Percentiles rank a stretch among this genome's conserved stretches.
phyloP scores from a whole-genome alignment of 2,888 invertebrate genomes.

The Malthinus flaveolus region DNA sequence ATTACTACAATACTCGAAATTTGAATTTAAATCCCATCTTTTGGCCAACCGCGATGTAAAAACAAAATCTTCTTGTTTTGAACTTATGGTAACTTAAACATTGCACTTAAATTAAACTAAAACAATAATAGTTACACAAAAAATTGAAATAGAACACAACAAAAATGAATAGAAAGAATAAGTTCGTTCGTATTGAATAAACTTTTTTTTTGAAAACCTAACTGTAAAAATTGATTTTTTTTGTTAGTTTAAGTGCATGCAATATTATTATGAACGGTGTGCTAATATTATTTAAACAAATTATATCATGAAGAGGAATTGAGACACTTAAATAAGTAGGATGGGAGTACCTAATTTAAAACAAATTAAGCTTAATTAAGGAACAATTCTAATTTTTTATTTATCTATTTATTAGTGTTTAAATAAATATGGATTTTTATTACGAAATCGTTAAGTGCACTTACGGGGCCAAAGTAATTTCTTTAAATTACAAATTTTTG shows the following conservation, averaged over 20 bases:
- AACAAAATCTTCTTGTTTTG: background rate
- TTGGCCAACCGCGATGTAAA: background rate
- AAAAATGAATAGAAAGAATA: no score
- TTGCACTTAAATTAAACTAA: constrained; percentile 8
- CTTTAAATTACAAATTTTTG: no score
- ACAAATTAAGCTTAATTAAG: no score
- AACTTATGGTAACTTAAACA: constrained; percentile 8
- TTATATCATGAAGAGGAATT: background rate
- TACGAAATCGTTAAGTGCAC: no score
- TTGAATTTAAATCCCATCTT: background rate
- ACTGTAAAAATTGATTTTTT: background rate
- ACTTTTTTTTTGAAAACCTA: no score
- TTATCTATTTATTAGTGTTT: no score
- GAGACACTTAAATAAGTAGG: no score
- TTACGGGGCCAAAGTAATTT: no score
- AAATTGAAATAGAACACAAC: constrained; percentile 3
- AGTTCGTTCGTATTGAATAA: no score
- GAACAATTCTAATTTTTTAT: no score
- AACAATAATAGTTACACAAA: background rate
- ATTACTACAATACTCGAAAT: background rate
- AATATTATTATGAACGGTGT: constrained; percentile 5
- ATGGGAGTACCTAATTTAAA: no score
- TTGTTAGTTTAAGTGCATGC: constrained; percentile 5
- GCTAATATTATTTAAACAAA: background rate
- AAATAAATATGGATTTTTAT: no score